Conservation (phyloP, 2,888 invertebrate genomes). For the Morpho achilles region DNA sequence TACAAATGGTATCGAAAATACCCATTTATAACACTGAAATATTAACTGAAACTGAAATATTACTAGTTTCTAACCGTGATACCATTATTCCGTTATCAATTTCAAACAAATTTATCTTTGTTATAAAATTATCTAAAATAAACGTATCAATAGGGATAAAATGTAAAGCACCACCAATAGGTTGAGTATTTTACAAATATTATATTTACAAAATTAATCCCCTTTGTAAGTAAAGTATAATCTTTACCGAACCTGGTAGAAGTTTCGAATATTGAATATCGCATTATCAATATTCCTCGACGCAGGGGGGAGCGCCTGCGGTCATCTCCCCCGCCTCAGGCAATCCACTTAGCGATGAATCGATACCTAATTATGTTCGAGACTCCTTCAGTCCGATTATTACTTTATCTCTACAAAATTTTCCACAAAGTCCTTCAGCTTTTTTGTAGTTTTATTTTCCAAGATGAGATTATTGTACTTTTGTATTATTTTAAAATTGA, state of each 20-base stretch:
- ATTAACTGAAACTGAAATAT: no score
- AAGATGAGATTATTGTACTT: no score
- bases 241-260: slow-evolving; percentile 52
- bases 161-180: no score
- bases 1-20: no score
- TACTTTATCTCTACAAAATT: slow-evolving; percentile 15
- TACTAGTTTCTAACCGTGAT: no score
- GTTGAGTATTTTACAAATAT: no score
- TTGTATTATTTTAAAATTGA: no score
- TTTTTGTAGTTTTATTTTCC: no score
- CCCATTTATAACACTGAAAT: no score
- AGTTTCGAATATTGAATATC: slow-evolving; percentile 52
- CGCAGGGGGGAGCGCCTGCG: slow-evolving; percentile 37
- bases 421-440: background rate
- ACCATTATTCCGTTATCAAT: no score
- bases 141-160: background rate
- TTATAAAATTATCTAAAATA: no score
- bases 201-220: slow-evolving; percentile 38
- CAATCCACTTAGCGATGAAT: slow-evolving; percentile 52
- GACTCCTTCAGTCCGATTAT: slow-evolving; percentile 33
- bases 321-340: slow-evolving; percentile 49
- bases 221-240: slow-evolving; percentile 49
- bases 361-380: slow-evolving; percentile 42
- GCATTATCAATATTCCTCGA: slow-evolving; percentile 57
- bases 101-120: no score